phyloP scores from a whole-genome alignment of 1,140 invertebrate genomes.

The Diachasma alloeum region DNA sequence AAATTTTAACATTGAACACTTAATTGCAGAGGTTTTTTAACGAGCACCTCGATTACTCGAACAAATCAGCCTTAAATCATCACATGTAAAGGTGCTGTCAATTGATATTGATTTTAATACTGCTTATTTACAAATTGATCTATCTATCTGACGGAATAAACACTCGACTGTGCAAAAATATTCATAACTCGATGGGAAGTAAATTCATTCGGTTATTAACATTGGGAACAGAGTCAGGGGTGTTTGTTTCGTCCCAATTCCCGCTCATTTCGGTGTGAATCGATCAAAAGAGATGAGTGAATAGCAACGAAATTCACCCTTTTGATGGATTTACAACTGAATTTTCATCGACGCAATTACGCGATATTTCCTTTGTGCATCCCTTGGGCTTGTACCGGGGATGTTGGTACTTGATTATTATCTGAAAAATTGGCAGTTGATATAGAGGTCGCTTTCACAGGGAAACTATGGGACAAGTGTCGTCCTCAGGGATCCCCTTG shows the following conservation, averaged over 20 bases:
- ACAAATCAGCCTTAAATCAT: slow-evolving; percentile 14
- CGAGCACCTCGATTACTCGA: background rate
- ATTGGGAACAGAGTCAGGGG: no score
- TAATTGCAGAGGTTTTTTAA: background rate
- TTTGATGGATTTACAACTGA: no score
- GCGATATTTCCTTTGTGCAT: background rate
- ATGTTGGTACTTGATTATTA: background rate
- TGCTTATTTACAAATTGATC: background rate
- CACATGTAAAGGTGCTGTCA: background rate
- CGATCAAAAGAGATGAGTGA: no score
- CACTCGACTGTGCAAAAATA: no score
- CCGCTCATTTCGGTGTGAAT: no score
- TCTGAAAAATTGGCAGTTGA: background rate
- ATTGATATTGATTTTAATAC: background rate
- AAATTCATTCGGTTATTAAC: no score
- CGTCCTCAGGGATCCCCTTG: background rate
- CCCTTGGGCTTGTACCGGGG: background rate
- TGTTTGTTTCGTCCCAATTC: no score
- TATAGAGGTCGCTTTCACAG: background rate
- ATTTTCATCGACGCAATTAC: background rate
- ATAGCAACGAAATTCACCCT: no score
- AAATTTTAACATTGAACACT: background rate
- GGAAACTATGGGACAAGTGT: slow-evolving; percentile 7
- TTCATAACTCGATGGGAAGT: no score
- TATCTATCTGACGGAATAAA: background rate